Conservation (phyloP, 1,140 invertebrate genomes). For the Drosophila pachea region DNA sequence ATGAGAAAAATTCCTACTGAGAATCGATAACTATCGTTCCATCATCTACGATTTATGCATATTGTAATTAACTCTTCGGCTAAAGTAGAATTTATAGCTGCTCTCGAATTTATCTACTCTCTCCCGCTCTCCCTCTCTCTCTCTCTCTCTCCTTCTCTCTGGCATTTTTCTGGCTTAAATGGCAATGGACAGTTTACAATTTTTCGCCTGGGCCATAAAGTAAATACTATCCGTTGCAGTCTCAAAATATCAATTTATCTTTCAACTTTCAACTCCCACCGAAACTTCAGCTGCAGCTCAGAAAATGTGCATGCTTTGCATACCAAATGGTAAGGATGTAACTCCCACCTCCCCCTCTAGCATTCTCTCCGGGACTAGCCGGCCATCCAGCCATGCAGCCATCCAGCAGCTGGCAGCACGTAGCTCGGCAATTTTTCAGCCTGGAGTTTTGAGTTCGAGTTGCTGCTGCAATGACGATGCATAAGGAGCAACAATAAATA, state of each 20-base stretch:
- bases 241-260: slow-evolving; percentile 69
- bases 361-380: too few species aligned
- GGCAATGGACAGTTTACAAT: slow-evolving; percentile 60
- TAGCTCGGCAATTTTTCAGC: slow-evolving; percentile 68
- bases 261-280: slow-evolving; percentile 38
- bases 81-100: neutral
- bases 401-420: slow-evolving; percentile 52
- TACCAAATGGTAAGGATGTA: slow-evolving; percentile 43
- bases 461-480: slow-evolving; percentile 66
- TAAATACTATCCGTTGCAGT: slow-evolving; percentile 45
- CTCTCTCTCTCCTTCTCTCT: neutral
- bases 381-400: slow-evolving; percentile 8
- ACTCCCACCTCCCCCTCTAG: too few species aligned
- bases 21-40: too few species aligned
- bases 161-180: slow-evolving; percentile 31
- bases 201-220: slow-evolving; percentile 54
- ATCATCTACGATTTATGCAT: too few species aligned
- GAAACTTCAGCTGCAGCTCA: slow-evolving; percentile 43
- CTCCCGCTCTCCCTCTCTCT: slow-evolving; percentile 9
- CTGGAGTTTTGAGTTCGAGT: slow-evolving; percentile 25
- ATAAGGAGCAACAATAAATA: slow-evolving; percentile 67
- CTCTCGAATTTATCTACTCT: slow-evolving; percentile 8
- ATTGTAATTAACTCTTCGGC: too few species aligned
- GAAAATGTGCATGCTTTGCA: slow-evolving; percentile 64
- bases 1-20: too few species aligned